Percentiles rank a stretch among this genome's conserved stretches.
Evolutionary conservation across 2,797 vertebrate genomes (phyloP).

Genomic region (Phrynocephalus vlangalii): DNA sequence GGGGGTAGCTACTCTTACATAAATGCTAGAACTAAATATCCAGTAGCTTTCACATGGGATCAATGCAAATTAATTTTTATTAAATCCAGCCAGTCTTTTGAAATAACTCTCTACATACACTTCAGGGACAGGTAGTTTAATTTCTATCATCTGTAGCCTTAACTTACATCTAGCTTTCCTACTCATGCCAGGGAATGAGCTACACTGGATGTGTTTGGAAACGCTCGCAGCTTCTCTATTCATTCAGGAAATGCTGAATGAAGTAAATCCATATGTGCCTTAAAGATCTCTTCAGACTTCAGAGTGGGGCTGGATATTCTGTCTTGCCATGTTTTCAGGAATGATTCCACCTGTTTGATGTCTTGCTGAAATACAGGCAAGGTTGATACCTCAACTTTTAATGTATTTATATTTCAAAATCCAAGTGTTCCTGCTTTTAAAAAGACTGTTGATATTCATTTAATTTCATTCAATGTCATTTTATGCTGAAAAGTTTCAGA

Average conservation of each 20-base stretch:
- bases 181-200: slow-evolving; percentile 74
- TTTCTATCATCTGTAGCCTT: slow-evolving; percentile 81
- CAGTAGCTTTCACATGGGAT: slow-evolving; percentile 50
- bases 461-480: neutral
- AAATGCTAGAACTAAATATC: slow-evolving; percentile 41
- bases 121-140: slow-evolving; percentile 82
- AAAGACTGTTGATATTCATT: neutral
- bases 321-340: slow-evolving; percentile 64
- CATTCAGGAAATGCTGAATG: slow-evolving; percentile 79
- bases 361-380: slow-evolving; percentile 63
- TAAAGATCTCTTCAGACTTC: slow-evolving; percentile 60
- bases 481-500: slow-evolving; percentile 13
- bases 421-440: slow-evolving; percentile 26
- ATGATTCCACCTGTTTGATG: slow-evolving; percentile 72
- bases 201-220: slow-evolving; percentile 70
- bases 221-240: slow-evolving; percentile 65
- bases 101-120: slow-evolving; percentile 77
- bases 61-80: slow-evolving; percentile 74
- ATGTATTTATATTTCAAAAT: slow-evolving; percentile 12
- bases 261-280: slow-evolving; percentile 82
- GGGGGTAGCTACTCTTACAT: slow-evolving; percentile 36
- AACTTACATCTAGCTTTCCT: slow-evolving; percentile 74
- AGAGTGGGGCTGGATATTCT: slow-evolving; percentile 67
- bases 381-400: slow-evolving; percentile 55
- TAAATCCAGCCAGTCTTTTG: slow-evolving; percentile 70